Conservation (phyloP, 2,797 vertebrate species). For the Lagodon rhomboides region DNA sequence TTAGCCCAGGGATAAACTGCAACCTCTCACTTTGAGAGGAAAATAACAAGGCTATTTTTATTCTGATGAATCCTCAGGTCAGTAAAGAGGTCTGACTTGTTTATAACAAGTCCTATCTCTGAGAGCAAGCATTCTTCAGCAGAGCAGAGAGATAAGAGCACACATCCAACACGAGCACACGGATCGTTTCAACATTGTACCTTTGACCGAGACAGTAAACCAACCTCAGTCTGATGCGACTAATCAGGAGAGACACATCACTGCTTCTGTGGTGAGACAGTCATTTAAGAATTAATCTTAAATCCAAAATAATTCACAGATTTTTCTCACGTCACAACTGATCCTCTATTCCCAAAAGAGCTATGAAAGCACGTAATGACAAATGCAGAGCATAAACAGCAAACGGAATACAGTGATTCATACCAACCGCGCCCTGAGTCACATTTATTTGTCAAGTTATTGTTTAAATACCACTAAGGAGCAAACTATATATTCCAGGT, state of each 20-base stretch:
- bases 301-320: background rate
- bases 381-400: slow-evolving; percentile 2
- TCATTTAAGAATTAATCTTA: slow-evolving; percentile 1
- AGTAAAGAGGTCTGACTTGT: slow-evolving; percentile 33
- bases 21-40: slow-evolving; percentile 22
- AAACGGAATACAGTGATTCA: slow-evolving; percentile 28
- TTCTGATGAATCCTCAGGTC: slow-evolving; percentile 40
- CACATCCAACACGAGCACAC: slow-evolving; percentile 38
- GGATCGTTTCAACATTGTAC: slow-evolving; percentile 54
- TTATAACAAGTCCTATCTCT: slow-evolving; percentile 44
- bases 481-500: slow-evolving; percentile 59
- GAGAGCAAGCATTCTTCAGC: slow-evolving; percentile 37
- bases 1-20: slow-evolving; percentile 28
- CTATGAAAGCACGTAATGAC: slow-evolving; percentile 13
- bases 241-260: slow-evolving; percentile 27
- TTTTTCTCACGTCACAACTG: background rate
- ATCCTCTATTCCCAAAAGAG: background rate
- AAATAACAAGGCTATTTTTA: slow-evolving; percentile 57
- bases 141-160: slow-evolving; percentile 36
- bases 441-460: slow-evolving; percentile 30
- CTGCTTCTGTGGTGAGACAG: slow-evolving; percentile 3
- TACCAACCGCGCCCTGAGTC: slow-evolving; percentile 9
- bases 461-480: slow-evolving; percentile 38
- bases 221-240: slow-evolving; percentile 14
- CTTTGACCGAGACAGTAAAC: slow-evolving; percentile 40